A percentile compares a stretch with the other conserved stretches of the same genome.
These are phyloP conservation scores for Mormyrops attenuatus DNA, from an alignment of 2,797 vertebrate species.

Conservation along the genomic window DNA sequence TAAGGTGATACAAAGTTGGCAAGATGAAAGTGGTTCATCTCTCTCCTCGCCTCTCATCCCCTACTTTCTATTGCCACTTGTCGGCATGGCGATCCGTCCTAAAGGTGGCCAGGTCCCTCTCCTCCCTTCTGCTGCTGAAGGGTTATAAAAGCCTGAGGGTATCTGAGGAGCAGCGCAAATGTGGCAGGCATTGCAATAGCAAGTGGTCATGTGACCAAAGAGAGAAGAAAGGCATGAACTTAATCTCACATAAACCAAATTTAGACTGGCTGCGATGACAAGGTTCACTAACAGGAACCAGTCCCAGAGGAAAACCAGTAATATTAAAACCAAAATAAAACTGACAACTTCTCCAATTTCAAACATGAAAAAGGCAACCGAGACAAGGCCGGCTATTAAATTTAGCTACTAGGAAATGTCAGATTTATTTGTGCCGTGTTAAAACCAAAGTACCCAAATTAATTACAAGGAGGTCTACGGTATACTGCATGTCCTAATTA, in stretches of 20 bases:
- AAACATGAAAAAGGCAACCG: background rate
- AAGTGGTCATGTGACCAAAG: background rate
- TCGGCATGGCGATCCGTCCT: background rate
- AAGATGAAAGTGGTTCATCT: background rate
- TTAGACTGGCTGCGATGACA: background rate
- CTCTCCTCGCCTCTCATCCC: background rate
- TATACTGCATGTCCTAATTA: background rate
- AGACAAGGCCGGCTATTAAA: background rate
- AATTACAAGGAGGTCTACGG: background rate
- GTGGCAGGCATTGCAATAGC: background rate
- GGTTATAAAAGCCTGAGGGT: background rate
- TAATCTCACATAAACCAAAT: background rate
- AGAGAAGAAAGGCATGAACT: background rate
- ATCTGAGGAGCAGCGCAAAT: background rate
- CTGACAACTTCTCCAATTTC: background rate
- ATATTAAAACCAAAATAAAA: background rate
- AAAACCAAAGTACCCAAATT: background rate
- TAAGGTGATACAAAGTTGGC: background rate
- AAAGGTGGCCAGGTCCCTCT: background rate
- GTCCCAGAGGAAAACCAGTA: background rate
- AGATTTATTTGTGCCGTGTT: background rate
- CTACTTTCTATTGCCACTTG: background rate
- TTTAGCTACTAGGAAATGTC: background rate
- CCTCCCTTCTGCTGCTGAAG: background rate
- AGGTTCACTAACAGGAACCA: background rate